Base-by-base conservation (phyloP, 1,140 invertebrate genomes). In the Habropoda laboriosa region DNA sequence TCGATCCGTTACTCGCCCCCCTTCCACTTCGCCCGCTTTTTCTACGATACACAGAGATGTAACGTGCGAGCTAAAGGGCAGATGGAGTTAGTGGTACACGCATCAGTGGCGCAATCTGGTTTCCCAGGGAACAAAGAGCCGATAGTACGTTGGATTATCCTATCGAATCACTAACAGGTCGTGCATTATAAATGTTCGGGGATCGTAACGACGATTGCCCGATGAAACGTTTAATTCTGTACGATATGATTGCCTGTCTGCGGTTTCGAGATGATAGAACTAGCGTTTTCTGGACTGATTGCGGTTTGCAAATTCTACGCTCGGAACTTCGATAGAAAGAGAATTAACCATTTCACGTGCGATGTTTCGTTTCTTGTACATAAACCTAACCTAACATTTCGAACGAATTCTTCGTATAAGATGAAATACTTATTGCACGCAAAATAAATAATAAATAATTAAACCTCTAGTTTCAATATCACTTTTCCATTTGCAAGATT, bases 71-170 rank as follows among this genome's bases (percentile, higher is more conserved):
- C 21, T 2, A 21, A 60, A 35, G 16, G 27, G 24, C 12, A 4
- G 12, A 10, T 30, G 58, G 4, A 24, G n/a, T 16, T 24, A 3
- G 5, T n/a, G 10, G 32, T 27, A n/a, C 0, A 2, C 2, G 4
- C 64, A n/a, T 32, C n/a, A 24, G 4, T 67, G 21, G 40, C 10
- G 64, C n/a, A 67, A 66, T 27, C 24, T 21, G 6, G n/a, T 55
- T 70, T 70, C 66, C n/a, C 49, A 38, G n/a, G 6, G 66, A 70
- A 55, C 67, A 57, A 71, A 71, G 67, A 40, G 7, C 3, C 49
- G 51, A 57, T 71, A 8, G 1, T 24, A 18, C 49, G 51, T 4
- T 40, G 13, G 35, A 71, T 71, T 71, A 71, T 71, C 16, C n/a
- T n/a, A n/a, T n/a, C 51, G 38, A 21, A 24, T 40, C 13, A 3